Evolutionary conservation across 2,113 vertebrate species (phyloP).

Genomic region (Dendrocopos noguchii): DNA sequence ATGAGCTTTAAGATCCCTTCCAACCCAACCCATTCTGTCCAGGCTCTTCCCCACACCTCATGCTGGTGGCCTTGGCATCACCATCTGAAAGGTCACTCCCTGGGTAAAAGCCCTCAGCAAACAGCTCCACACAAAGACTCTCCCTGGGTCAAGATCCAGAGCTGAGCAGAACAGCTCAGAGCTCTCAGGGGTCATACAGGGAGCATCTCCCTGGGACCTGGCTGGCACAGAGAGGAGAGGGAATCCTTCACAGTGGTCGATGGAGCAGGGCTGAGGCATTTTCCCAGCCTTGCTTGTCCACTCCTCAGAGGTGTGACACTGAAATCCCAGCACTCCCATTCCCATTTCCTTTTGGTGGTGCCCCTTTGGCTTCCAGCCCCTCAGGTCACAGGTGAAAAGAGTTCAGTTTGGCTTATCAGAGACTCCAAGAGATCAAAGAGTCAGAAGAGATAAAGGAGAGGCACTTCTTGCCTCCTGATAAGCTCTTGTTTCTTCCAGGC

Average conservation of each 20-base stretch:
- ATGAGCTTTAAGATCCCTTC: too few relatives aligned
- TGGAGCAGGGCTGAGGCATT: neutral
- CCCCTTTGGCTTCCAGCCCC: neutral
- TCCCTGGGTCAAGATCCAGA: neutral
- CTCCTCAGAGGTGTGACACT: neutral
- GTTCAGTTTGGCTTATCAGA: neutral
- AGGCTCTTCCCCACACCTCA: neutral
- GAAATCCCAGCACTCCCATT: neutral
- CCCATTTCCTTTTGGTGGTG: neutral
- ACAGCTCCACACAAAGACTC: neutral
- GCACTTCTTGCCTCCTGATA: rapidly evolving
- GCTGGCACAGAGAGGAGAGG: neutral
- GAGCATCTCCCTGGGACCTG: neutral
- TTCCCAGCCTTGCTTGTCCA: neutral
- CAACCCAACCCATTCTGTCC: neutral
- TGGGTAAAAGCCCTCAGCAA: neutral
- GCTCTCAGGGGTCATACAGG: neutral
- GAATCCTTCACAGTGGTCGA: neutral
- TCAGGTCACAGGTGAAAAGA: neutral
- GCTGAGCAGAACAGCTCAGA: neutral
- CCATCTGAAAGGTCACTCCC: neutral
- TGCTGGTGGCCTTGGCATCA: neutral
- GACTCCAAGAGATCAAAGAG: neutral
- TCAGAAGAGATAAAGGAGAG: neutral
- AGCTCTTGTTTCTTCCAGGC: neutral